Evolutionary conservation across 2,113 vertebrate genomes (phyloP).

Genomic region (Pituophis catenifer): DNA sequence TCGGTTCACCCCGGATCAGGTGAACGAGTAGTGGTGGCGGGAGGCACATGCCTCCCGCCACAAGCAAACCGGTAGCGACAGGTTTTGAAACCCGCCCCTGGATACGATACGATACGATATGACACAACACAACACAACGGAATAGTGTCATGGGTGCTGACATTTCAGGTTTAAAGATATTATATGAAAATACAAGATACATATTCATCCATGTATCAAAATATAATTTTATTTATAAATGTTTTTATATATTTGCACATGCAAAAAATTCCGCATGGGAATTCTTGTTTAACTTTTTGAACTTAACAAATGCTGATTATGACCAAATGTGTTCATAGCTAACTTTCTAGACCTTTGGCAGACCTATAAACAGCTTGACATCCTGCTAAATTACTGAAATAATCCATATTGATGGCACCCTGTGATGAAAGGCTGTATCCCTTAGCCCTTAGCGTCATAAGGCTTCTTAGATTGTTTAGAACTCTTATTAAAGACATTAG

Average conservation of each 20-base stretch:
- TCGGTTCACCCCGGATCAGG: too few species aligned
- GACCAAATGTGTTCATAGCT: neutral
- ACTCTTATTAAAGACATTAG: neutral
- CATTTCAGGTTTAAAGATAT: neutral
- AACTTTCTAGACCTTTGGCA: neutral
- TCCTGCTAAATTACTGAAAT: neutral
- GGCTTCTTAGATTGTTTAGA: neutral
- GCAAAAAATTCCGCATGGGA: neutral
- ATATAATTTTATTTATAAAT: neutral
- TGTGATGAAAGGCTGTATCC: neutral
- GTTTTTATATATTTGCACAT: neutral
- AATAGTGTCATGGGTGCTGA: neutral
- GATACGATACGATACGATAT: too few species aligned
- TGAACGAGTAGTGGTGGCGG: too few species aligned
- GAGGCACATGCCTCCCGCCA: too few species aligned
- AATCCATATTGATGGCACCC: neutral
- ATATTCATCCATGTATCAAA: neutral
- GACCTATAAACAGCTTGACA: neutral
- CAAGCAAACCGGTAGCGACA: too few species aligned
- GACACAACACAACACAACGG: neutral
- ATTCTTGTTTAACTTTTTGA: neutral
- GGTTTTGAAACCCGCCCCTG: too few species aligned
- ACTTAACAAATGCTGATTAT: neutral
- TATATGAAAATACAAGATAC: neutral
- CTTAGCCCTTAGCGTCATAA: neutral